Evolutionary conservation across 2,888 invertebrate genomes (phyloP).

Genomic region (Nephrocerus scutellatus): DNA sequence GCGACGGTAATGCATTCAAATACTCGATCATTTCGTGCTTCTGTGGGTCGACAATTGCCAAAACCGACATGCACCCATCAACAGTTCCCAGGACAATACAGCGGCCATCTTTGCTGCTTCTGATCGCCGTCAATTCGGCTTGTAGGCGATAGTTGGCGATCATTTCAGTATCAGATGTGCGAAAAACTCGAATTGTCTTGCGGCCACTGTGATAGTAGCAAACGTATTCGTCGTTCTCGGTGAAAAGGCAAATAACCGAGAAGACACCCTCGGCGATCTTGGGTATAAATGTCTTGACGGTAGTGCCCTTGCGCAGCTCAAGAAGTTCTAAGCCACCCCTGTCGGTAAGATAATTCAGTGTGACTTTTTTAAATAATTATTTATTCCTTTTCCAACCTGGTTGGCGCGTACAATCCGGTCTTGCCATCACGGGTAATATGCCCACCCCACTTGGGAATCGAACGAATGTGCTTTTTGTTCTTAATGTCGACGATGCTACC

Average conservation of each 20-base stretch:
- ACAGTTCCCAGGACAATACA: slow-evolving; percentile 83
- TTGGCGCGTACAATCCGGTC: slow-evolving; percentile 86
- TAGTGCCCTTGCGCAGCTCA: slow-evolving; percentile 83
- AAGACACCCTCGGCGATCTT: slow-evolving; percentile 96
- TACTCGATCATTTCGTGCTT: slow-evolving; percentile 60
- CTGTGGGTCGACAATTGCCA: slow-evolving; percentile 68
- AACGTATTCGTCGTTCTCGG: slow-evolving; percentile 88
- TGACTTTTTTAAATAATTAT: background rate
- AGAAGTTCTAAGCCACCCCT: slow-evolving; percentile 89
- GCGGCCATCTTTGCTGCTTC: slow-evolving; percentile 67
- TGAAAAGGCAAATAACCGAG: slow-evolving; percentile 90
- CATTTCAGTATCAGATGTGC: slow-evolving; percentile 81
- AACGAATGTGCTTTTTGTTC: slow-evolving; percentile 77
- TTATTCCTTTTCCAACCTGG: slow-evolving; percentile 48
- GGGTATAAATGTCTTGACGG: slow-evolving; percentile 84
- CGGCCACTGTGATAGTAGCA: slow-evolving; percentile 94
- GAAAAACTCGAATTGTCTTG: slow-evolving; percentile 87
- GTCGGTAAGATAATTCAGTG: slow-evolving; percentile 21
- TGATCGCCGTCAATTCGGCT: slow-evolving; percentile 80
- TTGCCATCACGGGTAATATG: slow-evolving; percentile 80
- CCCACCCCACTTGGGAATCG: slow-evolving; percentile 89
- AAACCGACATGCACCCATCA: slow-evolving; percentile 88
- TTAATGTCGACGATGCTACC: slow-evolving; percentile 85
- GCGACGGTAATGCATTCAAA: slow-evolving; percentile 60
- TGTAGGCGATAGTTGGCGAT: slow-evolving; percentile 90